Conservation (phyloP, 2,888 invertebrate species). For the Chrysodeixis includens region DNA sequence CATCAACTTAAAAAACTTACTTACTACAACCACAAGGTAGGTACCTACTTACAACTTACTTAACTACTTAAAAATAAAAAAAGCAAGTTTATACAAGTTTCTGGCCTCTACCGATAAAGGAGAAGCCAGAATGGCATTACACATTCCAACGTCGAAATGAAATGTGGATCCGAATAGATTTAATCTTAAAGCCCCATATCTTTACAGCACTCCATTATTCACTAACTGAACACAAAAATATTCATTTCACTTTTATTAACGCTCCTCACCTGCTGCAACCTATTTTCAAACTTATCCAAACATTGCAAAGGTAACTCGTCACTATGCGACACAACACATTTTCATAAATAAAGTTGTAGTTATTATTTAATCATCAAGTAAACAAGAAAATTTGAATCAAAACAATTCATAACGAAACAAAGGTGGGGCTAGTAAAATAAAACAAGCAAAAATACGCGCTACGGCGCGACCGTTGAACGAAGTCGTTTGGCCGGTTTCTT, state of each 20-base stretch:
- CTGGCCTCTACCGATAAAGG: no score
- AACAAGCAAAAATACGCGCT: slow-evolving; percentile 83
- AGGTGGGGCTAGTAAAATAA: slow-evolving; percentile 81
- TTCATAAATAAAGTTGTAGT: slow-evolving; percentile 53
- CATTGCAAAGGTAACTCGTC: slow-evolving; percentile 70
- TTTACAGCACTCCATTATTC: slow-evolving; percentile 80
- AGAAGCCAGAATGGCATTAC: no score
- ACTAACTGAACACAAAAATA: slow-evolving; percentile 77
- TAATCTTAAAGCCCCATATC: no score
- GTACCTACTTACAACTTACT: no score
- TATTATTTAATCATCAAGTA: slow-evolving; percentile 47
- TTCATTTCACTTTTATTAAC: slow-evolving; percentile 81
- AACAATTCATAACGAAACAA: slow-evolving; percentile 81
- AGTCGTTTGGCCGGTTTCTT: slow-evolving; percentile 88
- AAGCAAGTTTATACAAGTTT: no score
- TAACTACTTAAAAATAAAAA: no score
- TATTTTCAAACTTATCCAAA: slow-evolving; percentile 73
- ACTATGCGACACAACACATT: slow-evolving; percentile 59
- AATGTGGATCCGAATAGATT: no score
- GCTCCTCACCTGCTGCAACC: slow-evolving; percentile 70
- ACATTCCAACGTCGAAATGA: no score
- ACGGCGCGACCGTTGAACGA: slow-evolving; percentile 85
- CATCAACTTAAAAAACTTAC: no score
- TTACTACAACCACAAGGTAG: no score
- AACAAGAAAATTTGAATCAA: slow-evolving; percentile 60